A percentile compares a stretch with the other conserved stretches of the same genome.
Evolutionary conservation across 2,888 invertebrate species (phyloP).

Genomic region (Ormyrus pomaceus): DNA sequence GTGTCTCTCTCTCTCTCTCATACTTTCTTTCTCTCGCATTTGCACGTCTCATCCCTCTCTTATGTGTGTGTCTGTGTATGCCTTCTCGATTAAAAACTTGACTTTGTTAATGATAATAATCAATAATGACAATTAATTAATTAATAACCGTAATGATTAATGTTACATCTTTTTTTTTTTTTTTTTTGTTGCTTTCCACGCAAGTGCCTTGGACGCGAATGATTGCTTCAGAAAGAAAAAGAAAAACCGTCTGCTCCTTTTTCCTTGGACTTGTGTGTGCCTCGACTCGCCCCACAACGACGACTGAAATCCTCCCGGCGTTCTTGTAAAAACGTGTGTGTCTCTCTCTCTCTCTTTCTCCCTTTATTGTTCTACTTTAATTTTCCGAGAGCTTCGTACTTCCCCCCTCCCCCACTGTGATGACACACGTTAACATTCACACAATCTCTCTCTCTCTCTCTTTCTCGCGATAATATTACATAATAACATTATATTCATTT

Average conservation of each 20-base stretch:
- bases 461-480: conserved; percentile 65
- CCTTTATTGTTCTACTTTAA: conserved; percentile 54
- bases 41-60: conserved; percentile 13
- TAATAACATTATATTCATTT: conserved; percentile 66
- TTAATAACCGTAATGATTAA: conserved; percentile 68
- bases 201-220: conserved; percentile 46
- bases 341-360: conserved; percentile 47
- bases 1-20: neutral
- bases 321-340: conserved; percentile 13
- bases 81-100: conserved; percentile 38
- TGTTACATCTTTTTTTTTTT: conserved; percentile 63
- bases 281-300: conserved; percentile 5
- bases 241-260: conserved; percentile 22
- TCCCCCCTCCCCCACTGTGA: no score
- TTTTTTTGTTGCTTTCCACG: conserved; percentile 47
- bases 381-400: neutral
- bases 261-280: neutral
- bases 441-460: conserved; percentile 33
- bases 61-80: conserved; percentile 21
- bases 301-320: conserved; percentile 11
- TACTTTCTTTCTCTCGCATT: neutral
- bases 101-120: conserved; percentile 68
- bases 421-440: conserved; percentile 11
- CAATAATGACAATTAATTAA: conserved; percentile 66
- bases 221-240: conserved; percentile 34